A percentile compares a stretch with the other conserved stretches of the same genome.
phyloP scores from a whole-genome alignment of 2,888 invertebrate species.

The Penaeus monodon region DNA sequence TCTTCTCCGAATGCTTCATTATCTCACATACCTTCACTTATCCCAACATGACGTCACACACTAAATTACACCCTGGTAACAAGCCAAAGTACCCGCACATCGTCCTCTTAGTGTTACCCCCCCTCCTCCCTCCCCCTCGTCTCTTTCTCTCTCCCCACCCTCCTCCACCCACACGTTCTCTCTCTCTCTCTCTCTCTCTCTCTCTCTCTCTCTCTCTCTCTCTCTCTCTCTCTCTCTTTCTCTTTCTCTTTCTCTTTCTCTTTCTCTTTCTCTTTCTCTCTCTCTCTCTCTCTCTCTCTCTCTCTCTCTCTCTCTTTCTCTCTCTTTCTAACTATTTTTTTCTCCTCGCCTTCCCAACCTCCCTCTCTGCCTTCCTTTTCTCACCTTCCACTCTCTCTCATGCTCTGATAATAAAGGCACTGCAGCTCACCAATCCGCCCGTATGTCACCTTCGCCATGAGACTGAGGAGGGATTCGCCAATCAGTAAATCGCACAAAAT shows the following conservation, averaged over 20 bases:
- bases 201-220: too few relatives aligned
- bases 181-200: neutral
- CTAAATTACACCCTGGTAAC: too few relatives aligned
- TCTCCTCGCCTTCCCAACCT: neutral
- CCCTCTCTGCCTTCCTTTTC: neutral
- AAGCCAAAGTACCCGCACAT: neutral
- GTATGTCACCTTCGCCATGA: conserved; percentile 2
- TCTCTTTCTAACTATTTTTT: neutral
- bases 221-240: conserved; percentile 8
- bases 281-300: conserved; percentile 30
- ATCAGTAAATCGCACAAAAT: too few relatives aligned
- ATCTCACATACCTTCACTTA: too few relatives aligned
- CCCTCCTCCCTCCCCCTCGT: neutral
- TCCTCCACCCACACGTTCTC: neutral
- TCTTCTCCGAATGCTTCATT: too few relatives aligned
- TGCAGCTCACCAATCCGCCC: neutral
- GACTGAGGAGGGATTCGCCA: too few relatives aligned
- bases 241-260: conserved; percentile 16
- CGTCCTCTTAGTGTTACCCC: too few relatives aligned
- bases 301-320: conserved; percentile 15
- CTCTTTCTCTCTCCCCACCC: neutral
- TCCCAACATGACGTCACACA: too few relatives aligned
- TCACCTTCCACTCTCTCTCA: neutral
- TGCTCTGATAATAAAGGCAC: neutral
- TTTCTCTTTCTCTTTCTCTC: conserved; percentile 16